phyloP scores from a whole-genome alignment of 2,797 vertebrate species.

The Lophotriccus pileatus region DNA sequence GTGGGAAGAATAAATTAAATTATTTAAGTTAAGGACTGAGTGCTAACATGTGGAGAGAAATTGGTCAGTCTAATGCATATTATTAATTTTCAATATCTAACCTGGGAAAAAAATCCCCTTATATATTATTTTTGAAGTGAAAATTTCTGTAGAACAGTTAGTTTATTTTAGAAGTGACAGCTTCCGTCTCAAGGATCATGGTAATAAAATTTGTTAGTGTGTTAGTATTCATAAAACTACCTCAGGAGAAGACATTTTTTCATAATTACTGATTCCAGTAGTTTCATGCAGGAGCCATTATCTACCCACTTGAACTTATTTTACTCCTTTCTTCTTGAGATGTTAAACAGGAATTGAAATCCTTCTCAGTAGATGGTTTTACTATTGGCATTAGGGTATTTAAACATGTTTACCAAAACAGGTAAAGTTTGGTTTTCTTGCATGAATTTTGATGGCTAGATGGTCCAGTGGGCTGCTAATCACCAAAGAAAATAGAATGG shows the following conservation, averaged over 20 bases:
- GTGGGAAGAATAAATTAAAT: not conserved
- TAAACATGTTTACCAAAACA: not conserved
- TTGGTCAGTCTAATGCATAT: not conserved
- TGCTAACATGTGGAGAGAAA: not conserved
- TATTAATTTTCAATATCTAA: not conserved
- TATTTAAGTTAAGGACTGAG: not conserved
- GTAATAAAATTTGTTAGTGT: not conserved
- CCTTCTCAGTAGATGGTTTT: not conserved
- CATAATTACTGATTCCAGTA: not conserved
- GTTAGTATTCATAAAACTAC: not conserved
- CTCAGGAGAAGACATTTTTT: not conserved
- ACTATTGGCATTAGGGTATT: not conserved
- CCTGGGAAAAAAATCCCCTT: not conserved
- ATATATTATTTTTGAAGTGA: not conserved
- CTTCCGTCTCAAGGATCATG: not conserved
- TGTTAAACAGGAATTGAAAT: not conserved
- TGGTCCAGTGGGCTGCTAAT: not conserved
- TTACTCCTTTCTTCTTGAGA: not conserved
- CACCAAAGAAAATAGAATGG: not conserved
- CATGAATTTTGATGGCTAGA: not conserved
- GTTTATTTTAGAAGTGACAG: not conserved
- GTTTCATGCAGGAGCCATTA: not conserved
- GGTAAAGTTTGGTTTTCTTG: not conserved
- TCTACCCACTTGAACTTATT: not conserved
- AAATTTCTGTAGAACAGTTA: not conserved